phyloP scores from a whole-genome alignment of 2,797 vertebrate species.

The Halcyon smyrnensis region DNA sequence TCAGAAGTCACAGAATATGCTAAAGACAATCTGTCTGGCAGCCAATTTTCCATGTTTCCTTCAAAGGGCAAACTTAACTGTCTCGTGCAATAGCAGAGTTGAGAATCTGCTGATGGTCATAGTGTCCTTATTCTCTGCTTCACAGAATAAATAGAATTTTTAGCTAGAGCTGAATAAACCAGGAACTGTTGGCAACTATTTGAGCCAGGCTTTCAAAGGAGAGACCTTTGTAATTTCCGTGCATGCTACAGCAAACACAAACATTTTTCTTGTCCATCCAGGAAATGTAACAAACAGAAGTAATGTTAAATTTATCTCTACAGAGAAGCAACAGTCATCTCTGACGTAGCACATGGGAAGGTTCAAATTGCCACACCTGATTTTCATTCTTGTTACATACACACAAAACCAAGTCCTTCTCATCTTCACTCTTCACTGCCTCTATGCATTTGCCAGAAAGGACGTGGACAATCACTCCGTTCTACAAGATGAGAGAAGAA shows the following conservation, averaged over 20 bases:
- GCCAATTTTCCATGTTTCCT: conserved; percentile 4
- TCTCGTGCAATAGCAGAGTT: neutral
- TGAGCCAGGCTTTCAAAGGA: neutral
- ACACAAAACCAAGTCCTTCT: conserved; percentile 75
- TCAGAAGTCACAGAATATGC: conserved; percentile 13
- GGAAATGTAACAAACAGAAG: neutral
- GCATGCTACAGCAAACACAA: neutral
- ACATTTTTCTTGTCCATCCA: neutral
- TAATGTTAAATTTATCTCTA: neutral
- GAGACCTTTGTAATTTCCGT: neutral
- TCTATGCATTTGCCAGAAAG: conserved; percentile 88
- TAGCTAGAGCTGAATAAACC: neutral
- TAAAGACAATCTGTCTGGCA: neutral
- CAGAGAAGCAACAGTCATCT: conserved; percentile 47
- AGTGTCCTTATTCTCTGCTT: neutral
- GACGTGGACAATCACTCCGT: conserved; percentile 84
- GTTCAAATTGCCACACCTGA: conserved; percentile 87
- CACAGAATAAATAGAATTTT: neutral
- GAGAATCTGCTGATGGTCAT: neutral
- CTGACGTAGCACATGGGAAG: conserved; percentile 66
- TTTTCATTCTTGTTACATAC: conserved; percentile 79
- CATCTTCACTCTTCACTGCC: conserved; percentile 73
- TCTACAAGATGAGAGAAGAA: conserved; percentile 66
- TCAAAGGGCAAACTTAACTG: neutral
- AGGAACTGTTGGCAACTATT: neutral